Conservation (phyloP, 2,113 vertebrate species). For the Platysteira castanea region DNA sequence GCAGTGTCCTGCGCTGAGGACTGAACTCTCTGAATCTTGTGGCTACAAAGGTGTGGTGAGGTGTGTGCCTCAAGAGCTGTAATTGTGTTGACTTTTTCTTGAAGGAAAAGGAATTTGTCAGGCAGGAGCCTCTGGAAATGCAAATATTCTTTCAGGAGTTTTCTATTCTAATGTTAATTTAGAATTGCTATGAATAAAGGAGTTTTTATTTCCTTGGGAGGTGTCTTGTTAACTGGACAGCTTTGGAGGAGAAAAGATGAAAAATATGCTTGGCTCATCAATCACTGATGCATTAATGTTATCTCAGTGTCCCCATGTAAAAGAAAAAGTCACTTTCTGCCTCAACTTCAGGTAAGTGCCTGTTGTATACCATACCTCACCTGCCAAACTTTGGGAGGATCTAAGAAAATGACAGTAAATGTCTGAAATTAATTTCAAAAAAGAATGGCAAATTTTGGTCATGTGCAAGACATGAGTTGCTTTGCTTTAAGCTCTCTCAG, state of each 20-base stretch:
- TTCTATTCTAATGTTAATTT: background rate
- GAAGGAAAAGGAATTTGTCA: background rate
- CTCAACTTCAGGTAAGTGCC: background rate
- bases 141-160: background rate
- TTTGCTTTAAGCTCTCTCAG: background rate
- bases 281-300: background rate
- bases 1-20: background rate
- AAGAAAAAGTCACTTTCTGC: background rate
- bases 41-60: background rate
- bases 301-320: background rate
- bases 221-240: background rate
- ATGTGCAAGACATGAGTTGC: background rate
- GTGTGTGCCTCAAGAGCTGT: background rate
- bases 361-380: background rate
- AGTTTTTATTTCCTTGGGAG: background rate
- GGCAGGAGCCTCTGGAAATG: background rate
- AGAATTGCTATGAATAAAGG: background rate
- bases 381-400: background rate
- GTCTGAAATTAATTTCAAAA: background rate
- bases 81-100: background rate
- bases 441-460: background rate
- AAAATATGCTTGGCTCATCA: background rate
- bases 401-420: background rate
- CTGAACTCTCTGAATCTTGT: background rate
- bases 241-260: background rate